A percentile compares a stretch with the other conserved stretches of the same genome.
Evolutionary conservation across 2,888 invertebrate species (phyloP).

Genomic region (Axea sp.): DNA sequence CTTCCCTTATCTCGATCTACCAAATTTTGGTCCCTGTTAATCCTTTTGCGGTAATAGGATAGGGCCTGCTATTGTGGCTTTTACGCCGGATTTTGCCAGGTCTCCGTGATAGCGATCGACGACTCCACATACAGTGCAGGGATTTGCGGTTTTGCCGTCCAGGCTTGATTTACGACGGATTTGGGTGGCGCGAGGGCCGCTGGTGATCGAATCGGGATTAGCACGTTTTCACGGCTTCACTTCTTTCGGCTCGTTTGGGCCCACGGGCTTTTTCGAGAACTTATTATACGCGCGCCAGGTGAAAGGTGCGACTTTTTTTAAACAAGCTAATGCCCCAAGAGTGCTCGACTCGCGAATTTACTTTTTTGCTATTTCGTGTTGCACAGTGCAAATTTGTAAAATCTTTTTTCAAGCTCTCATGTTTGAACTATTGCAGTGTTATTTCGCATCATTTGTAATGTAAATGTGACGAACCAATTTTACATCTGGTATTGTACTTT

Average conservation of each 20-base stretch:
- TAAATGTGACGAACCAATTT: no score
- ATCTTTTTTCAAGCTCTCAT: no score
- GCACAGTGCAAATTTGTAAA: no score
- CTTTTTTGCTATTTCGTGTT: no score
- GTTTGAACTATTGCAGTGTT: no score
- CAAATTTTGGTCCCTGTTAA: conserved; percentile 24
- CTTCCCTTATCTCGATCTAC: conserved; percentile 38
- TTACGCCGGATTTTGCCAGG: conserved; percentile 37
- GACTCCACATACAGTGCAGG: background rate
- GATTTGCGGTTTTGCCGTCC: conserved; percentile 8
- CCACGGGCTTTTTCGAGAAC: background rate
- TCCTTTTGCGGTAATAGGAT: conserved; percentile 47
- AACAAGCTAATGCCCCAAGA: background rate
- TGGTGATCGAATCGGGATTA: conserved; percentile 5
- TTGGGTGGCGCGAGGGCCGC: conserved; percentile 5
- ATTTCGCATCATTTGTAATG: no score
- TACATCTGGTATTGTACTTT: no score
- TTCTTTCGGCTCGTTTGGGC: no score
- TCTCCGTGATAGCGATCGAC: conserved; percentile 14
- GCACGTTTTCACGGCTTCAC: conserved; percentile 10
- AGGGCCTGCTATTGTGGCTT: conserved; percentile 16
- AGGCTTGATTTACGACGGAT: conserved; percentile 27
- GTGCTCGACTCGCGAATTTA: background rate
- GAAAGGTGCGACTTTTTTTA: conserved; percentile 30
- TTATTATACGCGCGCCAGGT: conserved; percentile 20